Conservation (phyloP, 2,888 invertebrate genomes). For the Heliconius charithonia region DNA sequence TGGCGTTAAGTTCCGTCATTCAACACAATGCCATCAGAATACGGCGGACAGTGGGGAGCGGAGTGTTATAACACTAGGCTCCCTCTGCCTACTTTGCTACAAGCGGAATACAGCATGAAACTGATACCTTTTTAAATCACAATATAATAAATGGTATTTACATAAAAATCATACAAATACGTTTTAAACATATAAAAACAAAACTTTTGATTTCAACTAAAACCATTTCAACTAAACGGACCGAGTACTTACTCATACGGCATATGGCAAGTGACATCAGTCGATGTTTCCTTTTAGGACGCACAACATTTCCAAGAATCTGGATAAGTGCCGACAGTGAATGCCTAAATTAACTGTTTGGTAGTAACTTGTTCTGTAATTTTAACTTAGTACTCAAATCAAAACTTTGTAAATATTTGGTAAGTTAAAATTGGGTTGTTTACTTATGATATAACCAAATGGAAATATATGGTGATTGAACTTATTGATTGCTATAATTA, state of each 20-base stretch:
- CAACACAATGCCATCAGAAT: too few species aligned
- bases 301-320: constrained; percentile 44
- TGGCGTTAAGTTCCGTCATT: too few species aligned
- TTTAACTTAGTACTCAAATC: neutral
- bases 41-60: too few species aligned
- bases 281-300: constrained; percentile 48
- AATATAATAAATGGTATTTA: neutral
- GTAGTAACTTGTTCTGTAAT: constrained; percentile 3
- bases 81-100: too few species aligned
- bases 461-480: neutral
- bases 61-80: too few species aligned
- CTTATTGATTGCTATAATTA: too few species aligned
- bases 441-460: neutral
- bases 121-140: too few species aligned
- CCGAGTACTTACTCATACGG: constrained; percentile 31
- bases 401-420: neutral
- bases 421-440: neutral
- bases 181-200: neutral
- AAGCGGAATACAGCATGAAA: too few species aligned
- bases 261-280: constrained; percentile 49
- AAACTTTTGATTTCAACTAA: constrained; percentile 21
- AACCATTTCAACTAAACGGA: constrained; percentile 1
- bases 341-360: constrained; percentile 30
- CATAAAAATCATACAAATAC: too few species aligned
- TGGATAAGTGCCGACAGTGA: constrained; percentile 39